These are phyloP conservation scores for Amblyornis subalaris DNA, from an alignment of 2,113 vertebrate genomes.

Conservation along the genomic window DNA sequence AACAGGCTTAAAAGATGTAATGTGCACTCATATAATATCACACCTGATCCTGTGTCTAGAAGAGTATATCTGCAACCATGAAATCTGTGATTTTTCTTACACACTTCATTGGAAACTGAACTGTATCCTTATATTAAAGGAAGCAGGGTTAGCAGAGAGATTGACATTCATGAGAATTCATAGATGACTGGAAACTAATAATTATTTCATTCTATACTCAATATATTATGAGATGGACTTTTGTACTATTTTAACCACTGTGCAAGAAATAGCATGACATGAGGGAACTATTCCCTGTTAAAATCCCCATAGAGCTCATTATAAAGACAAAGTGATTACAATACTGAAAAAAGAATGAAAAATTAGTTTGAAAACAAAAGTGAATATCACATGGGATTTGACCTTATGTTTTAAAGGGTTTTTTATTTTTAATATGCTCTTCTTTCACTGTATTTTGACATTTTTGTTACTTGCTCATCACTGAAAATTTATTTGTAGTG, in stretches of 20 bases:
- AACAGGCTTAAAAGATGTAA: not conserved
- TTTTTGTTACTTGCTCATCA: not conserved
- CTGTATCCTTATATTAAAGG: not conserved
- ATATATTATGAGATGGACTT: not conserved
- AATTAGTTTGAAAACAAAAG: not conserved
- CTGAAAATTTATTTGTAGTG: not conserved
- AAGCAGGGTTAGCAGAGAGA: not conserved
- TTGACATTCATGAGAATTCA: not conserved
- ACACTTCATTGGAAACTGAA: not conserved
- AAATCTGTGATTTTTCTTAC: not conserved
- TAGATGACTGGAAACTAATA: not conserved
- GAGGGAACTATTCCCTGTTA: not conserved
- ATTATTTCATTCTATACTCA: slow-evolving; percentile 9
- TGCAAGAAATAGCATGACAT: not conserved
- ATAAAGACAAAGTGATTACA: not conserved
- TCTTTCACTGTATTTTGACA: not conserved
- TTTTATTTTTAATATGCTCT: not conserved
- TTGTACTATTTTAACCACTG: not conserved
- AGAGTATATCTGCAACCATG: not conserved
- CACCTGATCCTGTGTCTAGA: not conserved
- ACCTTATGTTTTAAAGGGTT: not conserved
- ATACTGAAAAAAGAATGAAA: not conserved
- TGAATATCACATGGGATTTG: not conserved
- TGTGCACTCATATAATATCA: accelerated
- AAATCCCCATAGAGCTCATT: slow-evolving; percentile 22